A percentile compares a stretch with the other conserved stretches of the same genome.
These are phyloP conservation scores for Grantiella picta DNA, from an alignment of 2,113 vertebrate genomes.

Conservation along the genomic window DNA sequence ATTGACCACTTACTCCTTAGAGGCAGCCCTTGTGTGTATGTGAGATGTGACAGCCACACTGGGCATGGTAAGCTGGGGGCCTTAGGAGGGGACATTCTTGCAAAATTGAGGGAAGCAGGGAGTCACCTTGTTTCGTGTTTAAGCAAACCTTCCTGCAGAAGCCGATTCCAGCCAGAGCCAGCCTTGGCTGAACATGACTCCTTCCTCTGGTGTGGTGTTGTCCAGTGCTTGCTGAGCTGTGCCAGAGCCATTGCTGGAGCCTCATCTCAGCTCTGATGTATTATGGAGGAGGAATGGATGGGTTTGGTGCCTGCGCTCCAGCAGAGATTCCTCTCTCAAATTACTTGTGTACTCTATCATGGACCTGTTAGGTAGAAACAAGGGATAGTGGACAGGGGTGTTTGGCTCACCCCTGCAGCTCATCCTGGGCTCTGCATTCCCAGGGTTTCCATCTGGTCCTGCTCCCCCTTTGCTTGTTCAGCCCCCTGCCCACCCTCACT, in stretches of 20 bases:
- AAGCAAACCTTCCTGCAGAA: background rate
- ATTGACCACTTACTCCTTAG: background rate
- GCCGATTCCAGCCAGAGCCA: background rate
- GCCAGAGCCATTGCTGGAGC: background rate
- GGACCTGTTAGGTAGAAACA: background rate
- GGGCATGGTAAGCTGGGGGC: background rate
- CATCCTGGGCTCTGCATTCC: background rate
- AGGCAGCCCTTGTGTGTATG: fast-evolving
- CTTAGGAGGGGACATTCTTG: background rate
- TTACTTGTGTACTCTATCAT: background rate
- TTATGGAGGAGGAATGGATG: background rate
- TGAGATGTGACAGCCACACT: background rate
- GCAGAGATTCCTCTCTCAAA: background rate
- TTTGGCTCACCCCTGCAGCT: background rate
- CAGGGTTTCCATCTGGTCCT: background rate
- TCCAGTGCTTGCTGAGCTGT: background rate
- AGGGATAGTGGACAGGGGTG: background rate
- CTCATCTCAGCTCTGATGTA: background rate
- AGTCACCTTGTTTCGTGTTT: background rate
- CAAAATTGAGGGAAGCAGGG: background rate
- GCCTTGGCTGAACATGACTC: background rate
- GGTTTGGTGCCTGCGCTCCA: background rate
- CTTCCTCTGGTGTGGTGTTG: background rate
- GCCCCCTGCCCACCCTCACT: fast-evolving
- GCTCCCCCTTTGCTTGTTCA: background rate